Base-by-base conservation (phyloP, 2,888 invertebrate species). In the Synergus itoensis region DNA sequence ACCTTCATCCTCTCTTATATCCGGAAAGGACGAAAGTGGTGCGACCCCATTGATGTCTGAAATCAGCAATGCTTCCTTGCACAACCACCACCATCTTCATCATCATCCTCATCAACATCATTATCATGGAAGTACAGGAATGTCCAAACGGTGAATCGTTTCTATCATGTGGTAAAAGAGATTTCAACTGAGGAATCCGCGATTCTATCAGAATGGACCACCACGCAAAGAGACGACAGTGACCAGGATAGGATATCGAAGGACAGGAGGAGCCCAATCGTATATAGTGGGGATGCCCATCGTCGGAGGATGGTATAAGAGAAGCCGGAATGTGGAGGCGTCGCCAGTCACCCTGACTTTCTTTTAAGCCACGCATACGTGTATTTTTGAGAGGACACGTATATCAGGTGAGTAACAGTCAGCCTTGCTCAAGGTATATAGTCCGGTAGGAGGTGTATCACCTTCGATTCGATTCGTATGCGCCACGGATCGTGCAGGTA, bases 301-400 rank as follows among this genome's bases (percentile, higher is more conserved):
- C 85, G 84, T 80, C 82, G 77, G 86, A 87, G 87, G 88, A 88
- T 89, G 89, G 89, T 92, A 92, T 92, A 92, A 92, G 91, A 92
- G 91, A 87, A 90, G 91, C 88, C 90, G 89, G 89, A 87, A 90
- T 89, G 90, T 90, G 89, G 89, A 90, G 89, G 89, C 90, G 89
- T 89, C 89, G 89, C 86, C 92, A 92, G 92, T 92, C 91, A 90
- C 90, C 90, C 90, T 91, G 89, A 91, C 91, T 92, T 91, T 90
- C 90, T 89, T 90, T 90, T 87, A 86, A 87, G 87, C 85, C 87
- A 83, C 87, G 84, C 87, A 85, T 84, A 85, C 81, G 83, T 81
- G 81, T 84, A 84, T 82, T 83, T 83, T 79, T 80, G 77, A 81
- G 79, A 80, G 81, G 82, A 83, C 82, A 81, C 84, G 77, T 78